These are phyloP conservation scores for Enteromius afrohamiltoni DNA, from an alignment of 2,797 vertebrate species.

Conservation along the genomic window DNA sequence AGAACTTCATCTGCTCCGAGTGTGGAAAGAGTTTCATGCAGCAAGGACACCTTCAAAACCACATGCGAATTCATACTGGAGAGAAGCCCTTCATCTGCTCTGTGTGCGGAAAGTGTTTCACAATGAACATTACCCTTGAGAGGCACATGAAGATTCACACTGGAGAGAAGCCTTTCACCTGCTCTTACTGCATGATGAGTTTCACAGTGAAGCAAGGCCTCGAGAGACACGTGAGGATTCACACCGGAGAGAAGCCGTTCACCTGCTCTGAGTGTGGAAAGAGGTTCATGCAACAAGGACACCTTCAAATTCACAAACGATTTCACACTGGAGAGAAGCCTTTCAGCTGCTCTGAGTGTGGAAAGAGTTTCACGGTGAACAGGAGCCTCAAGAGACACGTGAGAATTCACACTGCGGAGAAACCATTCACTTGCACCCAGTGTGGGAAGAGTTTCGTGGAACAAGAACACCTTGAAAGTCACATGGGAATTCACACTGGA, in stretches of 20 bases:
- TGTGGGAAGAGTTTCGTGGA: neutral
- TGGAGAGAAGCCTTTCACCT: neutral
- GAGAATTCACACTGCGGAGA: neutral
- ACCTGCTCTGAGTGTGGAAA: neutral
- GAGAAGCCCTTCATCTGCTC: neutral
- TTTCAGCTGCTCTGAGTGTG: neutral
- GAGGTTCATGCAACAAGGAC: neutral
- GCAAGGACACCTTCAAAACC: neutral
- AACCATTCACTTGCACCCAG: neutral
- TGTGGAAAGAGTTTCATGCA: neutral
- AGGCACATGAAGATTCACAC: neutral
- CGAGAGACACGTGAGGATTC: neutral
- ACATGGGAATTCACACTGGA: neutral
- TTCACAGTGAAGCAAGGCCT: neutral
- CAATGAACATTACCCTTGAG: neutral
- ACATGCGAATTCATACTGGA: neutral
- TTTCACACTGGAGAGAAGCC: constrained; percentile 23
- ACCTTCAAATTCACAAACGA: constrained; percentile 12
- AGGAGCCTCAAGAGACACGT: neutral
- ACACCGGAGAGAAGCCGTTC: neutral
- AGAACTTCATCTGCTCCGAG: neutral
- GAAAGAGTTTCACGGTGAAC: neutral
- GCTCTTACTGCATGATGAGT: neutral
- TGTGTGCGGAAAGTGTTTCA: neutral
- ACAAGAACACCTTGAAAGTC: neutral